A percentile compares a stretch with the other conserved stretches of the same genome.
These are phyloP conservation scores for Sturmia bella DNA, from an alignment of 2,888 invertebrate species.

Conservation along the genomic window DNA sequence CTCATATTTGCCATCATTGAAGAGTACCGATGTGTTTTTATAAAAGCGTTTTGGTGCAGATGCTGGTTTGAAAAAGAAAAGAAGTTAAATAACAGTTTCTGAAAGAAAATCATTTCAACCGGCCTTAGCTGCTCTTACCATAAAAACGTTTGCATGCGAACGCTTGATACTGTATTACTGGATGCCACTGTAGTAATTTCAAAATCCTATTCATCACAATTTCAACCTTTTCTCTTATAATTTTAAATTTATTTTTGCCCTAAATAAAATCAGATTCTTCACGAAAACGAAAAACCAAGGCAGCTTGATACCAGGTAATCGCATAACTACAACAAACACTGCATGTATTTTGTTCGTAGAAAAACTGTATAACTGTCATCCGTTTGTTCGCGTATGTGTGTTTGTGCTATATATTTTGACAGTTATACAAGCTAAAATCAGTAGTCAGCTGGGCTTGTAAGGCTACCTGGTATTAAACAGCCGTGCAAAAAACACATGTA, in stretches of 20 bases:
- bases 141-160: slow-evolving; percentile 71
- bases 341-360: too few species aligned
- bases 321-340: too few species aligned
- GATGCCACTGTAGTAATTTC: slow-evolving; percentile 61
- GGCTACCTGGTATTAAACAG: too few species aligned
- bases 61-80: slow-evolving; percentile 67
- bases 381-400: too few species aligned
- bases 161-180: slow-evolving; percentile 19
- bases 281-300: background rate
- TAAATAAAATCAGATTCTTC: background rate
- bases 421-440: too few species aligned
- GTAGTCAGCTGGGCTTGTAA: too few species aligned
- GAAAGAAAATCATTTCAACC: background rate
- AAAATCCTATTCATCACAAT: slow-evolving; percentile 61
- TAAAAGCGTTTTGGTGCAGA: slow-evolving; percentile 88
- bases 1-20: slow-evolving; percentile 89
- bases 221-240: slow-evolving; percentile 61
- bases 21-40: slow-evolving; percentile 87
- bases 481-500: too few species aligned
- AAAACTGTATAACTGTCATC: too few species aligned
- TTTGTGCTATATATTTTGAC: too few species aligned
- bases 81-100: slow-evolving; percentile 57
- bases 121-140: slow-evolving; percentile 68
- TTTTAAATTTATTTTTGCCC: slow-evolving; percentile 18
- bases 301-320: background rate